Evolutionary conservation across 2,113 vertebrate species (phyloP).

Genomic region (Lota lota): DNA sequence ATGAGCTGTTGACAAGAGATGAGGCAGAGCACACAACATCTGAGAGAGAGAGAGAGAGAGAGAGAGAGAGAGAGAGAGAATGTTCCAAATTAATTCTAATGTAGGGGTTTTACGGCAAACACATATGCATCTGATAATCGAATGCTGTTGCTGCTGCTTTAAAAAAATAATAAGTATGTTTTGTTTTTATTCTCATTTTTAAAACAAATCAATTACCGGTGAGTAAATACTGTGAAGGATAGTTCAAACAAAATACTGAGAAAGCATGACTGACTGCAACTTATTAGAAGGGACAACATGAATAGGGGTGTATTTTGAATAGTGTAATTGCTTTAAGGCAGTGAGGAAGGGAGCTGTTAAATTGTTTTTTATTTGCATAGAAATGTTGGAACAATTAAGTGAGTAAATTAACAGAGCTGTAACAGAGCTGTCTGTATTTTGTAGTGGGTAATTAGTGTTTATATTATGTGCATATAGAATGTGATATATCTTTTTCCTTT

Average conservation of each 20-base stretch:
- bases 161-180: too few relatives aligned
- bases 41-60: constrained; percentile 14
- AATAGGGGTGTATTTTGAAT: not conserved
- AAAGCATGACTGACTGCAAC: not conserved
- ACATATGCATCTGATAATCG: not conserved
- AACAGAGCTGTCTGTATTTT: too few relatives aligned
- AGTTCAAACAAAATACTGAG: not conserved
- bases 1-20: constrained; percentile 34
- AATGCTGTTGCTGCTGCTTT: too few relatives aligned
- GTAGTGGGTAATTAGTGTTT: too few relatives aligned
- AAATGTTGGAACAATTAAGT: not conserved
- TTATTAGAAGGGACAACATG: constrained; percentile 9
- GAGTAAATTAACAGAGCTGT: not conserved
- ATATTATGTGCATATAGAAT: too few relatives aligned
- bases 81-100: not conserved
- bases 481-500: too few relatives aligned
- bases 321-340: constrained; percentile 1
- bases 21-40: constrained; percentile 7
- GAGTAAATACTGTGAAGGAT: not conserved
- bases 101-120: not conserved
- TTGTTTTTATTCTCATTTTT: too few relatives aligned
- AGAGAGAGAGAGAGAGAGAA: constrained; percentile 6
- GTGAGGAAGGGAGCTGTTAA: not conserved
- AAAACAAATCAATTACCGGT: constrained; percentile 6
- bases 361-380: not conserved